phyloP scores from a whole-genome alignment of 1,140 invertebrate species.

The Homarus americanus region DNA sequence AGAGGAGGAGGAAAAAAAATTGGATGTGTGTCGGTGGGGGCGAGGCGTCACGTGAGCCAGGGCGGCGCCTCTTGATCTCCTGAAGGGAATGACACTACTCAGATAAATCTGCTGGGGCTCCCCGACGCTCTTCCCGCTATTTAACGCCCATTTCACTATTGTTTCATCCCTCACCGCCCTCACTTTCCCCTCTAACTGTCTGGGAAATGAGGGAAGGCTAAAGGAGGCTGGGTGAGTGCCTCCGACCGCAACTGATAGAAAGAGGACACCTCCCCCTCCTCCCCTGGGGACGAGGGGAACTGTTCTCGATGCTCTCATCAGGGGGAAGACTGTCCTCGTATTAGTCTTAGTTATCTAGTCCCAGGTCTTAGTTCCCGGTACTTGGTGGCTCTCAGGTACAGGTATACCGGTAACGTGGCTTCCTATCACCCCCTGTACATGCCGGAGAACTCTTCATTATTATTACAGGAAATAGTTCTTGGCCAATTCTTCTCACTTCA shows the following conservation, averaged over 20 bases:
- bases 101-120: conserved; percentile 8
- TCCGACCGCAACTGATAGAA: neutral
- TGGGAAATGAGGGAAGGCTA: neutral
- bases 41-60: neutral
- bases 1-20: neutral
- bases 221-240: neutral
- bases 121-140: neutral
- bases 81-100: neutral
- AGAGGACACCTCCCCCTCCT: neutral
- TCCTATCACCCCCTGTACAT: too few species aligned
- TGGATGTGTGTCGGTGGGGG: neutral
- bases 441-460: too few species aligned
- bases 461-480: too few species aligned
- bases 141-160: conserved; percentile 25
- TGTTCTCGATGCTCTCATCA: neutral
- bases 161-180: conserved; percentile 30
- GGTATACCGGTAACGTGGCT: too few species aligned
- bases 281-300: neutral
- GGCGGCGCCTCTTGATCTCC: neutral
- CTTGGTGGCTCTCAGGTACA: too few species aligned
- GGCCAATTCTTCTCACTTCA: too few species aligned
- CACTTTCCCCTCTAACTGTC: neutral
- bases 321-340: neutral
- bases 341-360: neutral
- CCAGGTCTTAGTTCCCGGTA: neutral